phyloP scores from a whole-genome alignment of 2,113 vertebrate genomes.

The Gadus chalcogrammus region DNA sequence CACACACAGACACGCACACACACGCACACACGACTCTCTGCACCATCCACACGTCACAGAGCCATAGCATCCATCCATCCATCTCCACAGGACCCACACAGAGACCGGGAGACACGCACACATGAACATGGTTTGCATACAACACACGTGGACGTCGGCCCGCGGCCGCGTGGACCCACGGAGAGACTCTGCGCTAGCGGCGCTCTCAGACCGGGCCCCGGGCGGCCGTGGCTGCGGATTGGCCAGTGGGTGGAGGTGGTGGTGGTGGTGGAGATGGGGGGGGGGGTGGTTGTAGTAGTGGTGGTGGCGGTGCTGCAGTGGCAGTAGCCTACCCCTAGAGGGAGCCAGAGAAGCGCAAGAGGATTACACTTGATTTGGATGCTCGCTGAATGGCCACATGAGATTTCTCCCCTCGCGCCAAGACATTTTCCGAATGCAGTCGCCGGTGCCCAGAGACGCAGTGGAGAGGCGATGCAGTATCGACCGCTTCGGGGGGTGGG shows the following conservation, averaged over 20 bases:
- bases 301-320: slow-evolving; percentile 28
- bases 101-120: slow-evolving; percentile 22
- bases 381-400: slow-evolving; percentile 46
- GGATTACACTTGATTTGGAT: slow-evolving; percentile 10
- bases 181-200: slow-evolving; percentile 59
- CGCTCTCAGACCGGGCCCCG: slow-evolving; percentile 43
- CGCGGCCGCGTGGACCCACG: slow-evolving; percentile 52
- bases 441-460: slow-evolving; percentile 33
- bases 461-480: not conserved
- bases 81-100: slow-evolving; percentile 30
- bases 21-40: slow-evolving; percentile 34
- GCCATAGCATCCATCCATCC: slow-evolving; percentile 35
- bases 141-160: slow-evolving; percentile 42
- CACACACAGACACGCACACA: slow-evolving; percentile 26
- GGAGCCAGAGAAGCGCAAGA: slow-evolving; percentile 48
- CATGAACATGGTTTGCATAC: slow-evolving; percentile 7
- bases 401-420: slow-evolving; percentile 44
- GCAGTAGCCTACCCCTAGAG: slow-evolving; percentile 45
- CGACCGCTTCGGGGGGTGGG: not conserved
- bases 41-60: too few species aligned
- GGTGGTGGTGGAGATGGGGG: not conserved
- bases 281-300: slow-evolving; percentile 51
- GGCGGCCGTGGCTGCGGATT: slow-evolving; percentile 20
- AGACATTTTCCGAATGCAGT: slow-evolving; percentile 52
- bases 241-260: too few species aligned